phyloP scores from a whole-genome alignment of 2,113 vertebrate species.

The Phalacrocorax brasilianus region DNA sequence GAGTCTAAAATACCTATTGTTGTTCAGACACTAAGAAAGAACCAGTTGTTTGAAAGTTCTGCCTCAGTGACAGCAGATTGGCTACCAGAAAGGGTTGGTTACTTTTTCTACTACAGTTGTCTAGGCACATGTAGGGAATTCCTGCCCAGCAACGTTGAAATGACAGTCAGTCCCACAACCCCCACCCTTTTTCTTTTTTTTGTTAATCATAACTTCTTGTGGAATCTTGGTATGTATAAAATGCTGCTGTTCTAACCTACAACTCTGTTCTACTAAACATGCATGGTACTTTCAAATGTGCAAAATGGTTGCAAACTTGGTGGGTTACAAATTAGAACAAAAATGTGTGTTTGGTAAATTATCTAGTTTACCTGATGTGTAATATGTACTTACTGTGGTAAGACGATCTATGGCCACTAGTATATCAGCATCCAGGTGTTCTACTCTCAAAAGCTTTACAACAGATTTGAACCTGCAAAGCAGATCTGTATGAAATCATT shows the following conservation, averaged over 20 bases:
- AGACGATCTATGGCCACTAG: not conserved
- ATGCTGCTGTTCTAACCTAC: not conserved
- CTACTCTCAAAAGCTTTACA: not conserved
- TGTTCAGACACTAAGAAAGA: not conserved
- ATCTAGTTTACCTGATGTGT: fast-evolving
- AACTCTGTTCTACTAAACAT: too few species aligned
- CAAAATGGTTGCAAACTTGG: too few species aligned
- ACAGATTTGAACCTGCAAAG: not conserved
- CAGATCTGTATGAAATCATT: not conserved
- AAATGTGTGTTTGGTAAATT: not conserved
- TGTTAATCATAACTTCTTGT: not conserved
- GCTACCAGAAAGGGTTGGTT: not conserved
- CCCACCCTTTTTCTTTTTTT: not conserved
- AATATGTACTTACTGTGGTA: not conserved
- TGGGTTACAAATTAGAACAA: not conserved
- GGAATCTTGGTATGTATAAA: not conserved
- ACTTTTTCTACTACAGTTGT: not conserved
- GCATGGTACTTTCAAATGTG: too few species aligned
- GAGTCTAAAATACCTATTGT: fast-evolving
- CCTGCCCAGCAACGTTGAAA: not conserved
- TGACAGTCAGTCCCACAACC: fast-evolving
- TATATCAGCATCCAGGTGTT: not conserved
- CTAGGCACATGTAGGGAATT: not conserved
- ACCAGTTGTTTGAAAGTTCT: not conserved
- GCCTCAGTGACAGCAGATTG: not conserved